Evolutionary conservation across 2,113 vertebrate genomes (phyloP).

Genomic region (Phasianus colchicus): DNA sequence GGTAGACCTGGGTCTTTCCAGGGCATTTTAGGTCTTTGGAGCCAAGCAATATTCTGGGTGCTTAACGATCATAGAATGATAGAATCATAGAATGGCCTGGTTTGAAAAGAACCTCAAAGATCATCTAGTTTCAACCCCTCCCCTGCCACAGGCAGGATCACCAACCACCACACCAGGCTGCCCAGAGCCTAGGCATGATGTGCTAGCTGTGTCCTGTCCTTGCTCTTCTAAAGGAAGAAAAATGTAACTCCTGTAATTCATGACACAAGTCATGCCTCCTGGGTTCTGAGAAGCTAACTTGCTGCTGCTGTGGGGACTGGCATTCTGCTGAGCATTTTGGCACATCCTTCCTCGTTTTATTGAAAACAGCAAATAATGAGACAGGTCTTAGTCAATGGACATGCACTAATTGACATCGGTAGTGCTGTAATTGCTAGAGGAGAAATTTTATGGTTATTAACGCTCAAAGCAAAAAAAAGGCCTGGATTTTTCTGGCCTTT

Average conservation of each 20-base stretch:
- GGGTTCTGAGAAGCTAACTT: neutral
- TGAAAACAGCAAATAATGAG: neutral
- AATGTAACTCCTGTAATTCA: neutral
- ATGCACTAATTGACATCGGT: neutral
- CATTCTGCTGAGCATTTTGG: neutral
- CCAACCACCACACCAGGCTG: too few species aligned
- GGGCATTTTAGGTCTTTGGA: neutral
- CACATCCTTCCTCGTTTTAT: neutral
- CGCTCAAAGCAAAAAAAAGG: neutral
- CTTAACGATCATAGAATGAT: too few species aligned
- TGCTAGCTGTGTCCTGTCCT: neutral
- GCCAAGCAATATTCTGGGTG: rapidly evolving
- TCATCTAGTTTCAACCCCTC: too few species aligned
- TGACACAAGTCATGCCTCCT: neutral
- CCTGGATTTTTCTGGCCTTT: neutral
- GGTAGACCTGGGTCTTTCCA: neutral
- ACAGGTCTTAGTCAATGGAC: neutral
- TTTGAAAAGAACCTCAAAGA: too few species aligned
- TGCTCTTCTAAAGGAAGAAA: neutral
- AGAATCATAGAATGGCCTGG: too few species aligned
- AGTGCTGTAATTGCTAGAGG: neutral
- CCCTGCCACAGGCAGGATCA: too few species aligned
- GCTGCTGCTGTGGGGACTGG: neutral
- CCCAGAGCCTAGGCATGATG: too few species aligned
- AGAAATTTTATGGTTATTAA: neutral